Base-by-base conservation (phyloP, 2,113 vertebrate genomes). In the Copsychus sechellarum region DNA sequence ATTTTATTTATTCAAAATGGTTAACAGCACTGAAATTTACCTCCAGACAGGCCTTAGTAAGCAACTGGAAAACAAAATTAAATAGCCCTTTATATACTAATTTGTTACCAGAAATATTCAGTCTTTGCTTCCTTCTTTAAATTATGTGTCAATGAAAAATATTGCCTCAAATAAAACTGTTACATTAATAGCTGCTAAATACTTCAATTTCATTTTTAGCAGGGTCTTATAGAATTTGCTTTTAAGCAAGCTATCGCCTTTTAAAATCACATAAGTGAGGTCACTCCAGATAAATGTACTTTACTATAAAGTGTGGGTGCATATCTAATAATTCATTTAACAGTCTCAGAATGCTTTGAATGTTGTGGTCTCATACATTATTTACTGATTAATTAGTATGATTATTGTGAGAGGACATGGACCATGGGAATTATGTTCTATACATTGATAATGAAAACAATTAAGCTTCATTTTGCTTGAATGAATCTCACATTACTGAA, bases 391-490 rank as follows among this genome's bases (percentile, higher is more conserved):
- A 86, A 83, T 82, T 80, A 0, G 74, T 82, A 71, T 13, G 2
- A 60, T 88, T 93, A 85, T 28, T 72, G 14, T 72, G 51, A 81
- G 47, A 57, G 6, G 18, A 60, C 31, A 65, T 57, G 18, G 64
- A 84, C 45, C 50, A 61, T 51, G n/a, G 51, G 45, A 70, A 76
- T 89, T 57, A 29, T 83, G 20, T 5, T 53, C 24, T 78, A 74
- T 81, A 61, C 28, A 79, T 91, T 84, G 84, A 70, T 91, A 87
- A 93, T 73, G 38, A 70, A 92, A 96, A 76, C 14, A 80, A 62
- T 81, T 91, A 74, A 65, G 33, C 21, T 79, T 78, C 34, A 79
- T 74, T 92, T 93, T 96, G n/a, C 54, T 92, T 78, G 78, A 88
- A 79, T 69, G 40, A 88, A 64, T 36, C 7, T 78, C 24, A 72